Conservation (phyloP, 2,797 vertebrate species). For the Parambassis ranga region DNA sequence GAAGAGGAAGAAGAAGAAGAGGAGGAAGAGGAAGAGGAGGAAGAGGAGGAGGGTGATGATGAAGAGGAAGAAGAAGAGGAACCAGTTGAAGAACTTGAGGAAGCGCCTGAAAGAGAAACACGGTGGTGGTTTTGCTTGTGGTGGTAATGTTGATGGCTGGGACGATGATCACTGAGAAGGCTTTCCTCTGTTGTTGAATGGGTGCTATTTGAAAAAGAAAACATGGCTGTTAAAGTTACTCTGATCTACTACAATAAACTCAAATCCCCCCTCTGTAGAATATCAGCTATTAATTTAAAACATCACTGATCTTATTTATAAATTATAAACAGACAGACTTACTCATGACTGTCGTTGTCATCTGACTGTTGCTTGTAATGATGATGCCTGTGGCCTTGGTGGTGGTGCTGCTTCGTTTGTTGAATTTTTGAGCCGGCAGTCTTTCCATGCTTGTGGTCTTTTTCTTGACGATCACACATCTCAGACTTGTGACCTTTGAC, state of each 20-base stretch:
- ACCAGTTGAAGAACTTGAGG: conserved; percentile 49
- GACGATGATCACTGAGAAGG: conserved; percentile 46
- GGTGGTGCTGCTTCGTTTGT: conserved; percentile 52
- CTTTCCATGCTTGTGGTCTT: conserved; percentile 44
- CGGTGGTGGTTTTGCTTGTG: conserved; percentile 48
- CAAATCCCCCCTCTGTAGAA: too few relatives aligned
- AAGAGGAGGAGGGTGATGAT: conserved; percentile 48
- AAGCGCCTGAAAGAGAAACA: conserved; percentile 52
- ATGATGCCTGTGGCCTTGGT: conserved; percentile 38
- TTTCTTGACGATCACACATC: conserved; percentile 49
- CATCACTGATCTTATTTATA: background rate
- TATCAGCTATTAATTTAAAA: background rate
- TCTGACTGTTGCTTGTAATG: conserved; percentile 48
- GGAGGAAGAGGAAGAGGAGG: conserved; percentile 40
- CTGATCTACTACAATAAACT: too few relatives aligned
- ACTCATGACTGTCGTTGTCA: conserved; percentile 57
- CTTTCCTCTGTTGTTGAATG: conserved; percentile 61
- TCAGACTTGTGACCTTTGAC: conserved; percentile 9
- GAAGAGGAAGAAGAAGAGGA: conserved; percentile 54
- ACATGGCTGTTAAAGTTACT: background rate
- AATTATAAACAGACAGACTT: conserved; percentile 11
- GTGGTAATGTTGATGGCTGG: conserved; percentile 30
- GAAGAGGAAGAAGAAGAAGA: conserved; percentile 40
- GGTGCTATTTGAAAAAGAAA: conserved; percentile 46
- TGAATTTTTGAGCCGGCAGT: conserved; percentile 47